Conservation (phyloP, 2,888 invertebrate genomes). For the Palloptera scutellata region DNA sequence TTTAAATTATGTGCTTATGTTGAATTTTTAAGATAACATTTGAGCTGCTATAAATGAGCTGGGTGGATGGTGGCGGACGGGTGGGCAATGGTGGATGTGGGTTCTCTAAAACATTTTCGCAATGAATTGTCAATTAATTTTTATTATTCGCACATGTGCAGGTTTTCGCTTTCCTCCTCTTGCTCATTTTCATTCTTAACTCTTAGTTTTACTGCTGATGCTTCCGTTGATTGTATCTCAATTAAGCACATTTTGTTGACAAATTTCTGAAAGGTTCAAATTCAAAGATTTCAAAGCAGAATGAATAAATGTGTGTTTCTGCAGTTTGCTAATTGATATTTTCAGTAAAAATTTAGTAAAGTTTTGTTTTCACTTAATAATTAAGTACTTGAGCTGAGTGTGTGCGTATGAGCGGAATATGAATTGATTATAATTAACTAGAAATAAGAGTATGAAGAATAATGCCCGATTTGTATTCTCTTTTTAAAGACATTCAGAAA, state of each 20-base stretch:
- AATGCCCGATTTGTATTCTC: too few relatives aligned
- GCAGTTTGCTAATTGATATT: too few relatives aligned
- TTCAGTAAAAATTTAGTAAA: too few relatives aligned
- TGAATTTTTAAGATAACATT: constrained; percentile 28
- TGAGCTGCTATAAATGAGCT: constrained; percentile 10
- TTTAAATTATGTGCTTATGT: constrained; percentile 30
- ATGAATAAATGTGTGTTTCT: too few relatives aligned
- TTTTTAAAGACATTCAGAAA: too few relatives aligned
- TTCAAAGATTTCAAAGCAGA: background rate
- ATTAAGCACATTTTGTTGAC: constrained; percentile 6
- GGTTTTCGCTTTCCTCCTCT: constrained; percentile 1
- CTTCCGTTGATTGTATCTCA: constrained; percentile 20
- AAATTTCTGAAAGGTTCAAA: constrained; percentile 14
- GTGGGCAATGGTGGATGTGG: background rate
- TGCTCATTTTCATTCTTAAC: background rate
- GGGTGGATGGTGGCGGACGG: constrained; percentile 1
- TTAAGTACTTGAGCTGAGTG: too few relatives aligned
- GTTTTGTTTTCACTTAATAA: too few relatives aligned
- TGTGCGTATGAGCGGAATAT: too few relatives aligned
- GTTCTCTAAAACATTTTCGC: constrained; percentile 20
- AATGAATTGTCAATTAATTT: constrained; percentile 40
- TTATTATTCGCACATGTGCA: constrained; percentile 37
- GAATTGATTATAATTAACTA: too few relatives aligned
- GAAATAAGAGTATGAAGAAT: too few relatives aligned
- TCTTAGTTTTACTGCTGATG: background rate